phyloP scores from a whole-genome alignment of 2,113 vertebrate genomes.

The Sinocyclocheilus maitianheensis region DNA sequence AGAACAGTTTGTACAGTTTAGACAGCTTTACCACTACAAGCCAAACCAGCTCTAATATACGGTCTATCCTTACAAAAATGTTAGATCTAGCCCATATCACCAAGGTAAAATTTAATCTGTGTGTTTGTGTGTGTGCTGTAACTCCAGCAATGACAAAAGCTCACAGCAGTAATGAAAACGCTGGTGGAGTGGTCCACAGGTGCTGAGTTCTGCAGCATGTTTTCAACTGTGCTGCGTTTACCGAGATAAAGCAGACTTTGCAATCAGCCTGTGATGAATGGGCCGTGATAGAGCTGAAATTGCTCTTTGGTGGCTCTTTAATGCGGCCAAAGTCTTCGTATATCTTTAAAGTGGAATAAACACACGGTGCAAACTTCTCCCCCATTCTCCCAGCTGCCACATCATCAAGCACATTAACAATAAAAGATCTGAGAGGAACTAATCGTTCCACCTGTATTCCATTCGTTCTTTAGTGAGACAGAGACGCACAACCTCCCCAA shows the following conservation, averaged over 20 bases:
- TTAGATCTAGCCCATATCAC: constrained; percentile 24
- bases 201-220: constrained; percentile 60
- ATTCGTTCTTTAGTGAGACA: neutral
- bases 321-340: constrained; percentile 65
- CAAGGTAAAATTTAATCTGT: constrained; percentile 42
- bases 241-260: constrained; percentile 67
- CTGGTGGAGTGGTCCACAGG: constrained; percentile 52
- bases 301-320: constrained; percentile 71
- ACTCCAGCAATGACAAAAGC: constrained; percentile 18
- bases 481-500: neutral
- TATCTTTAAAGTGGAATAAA: constrained; percentile 73
- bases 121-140: constrained; percentile 25
- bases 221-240: constrained; percentile 55
- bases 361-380: constrained; percentile 37
- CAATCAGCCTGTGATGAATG: constrained; percentile 75
- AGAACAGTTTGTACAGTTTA: constrained; percentile 32
- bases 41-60: neutral
- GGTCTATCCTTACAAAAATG: constrained; percentile 18
- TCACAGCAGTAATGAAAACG: constrained; percentile 47
- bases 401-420: constrained; percentile 37
- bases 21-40: neutral
- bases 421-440: neutral
- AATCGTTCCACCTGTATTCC: neutral
- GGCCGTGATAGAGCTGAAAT: constrained; percentile 72
- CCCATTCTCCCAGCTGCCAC: constrained; percentile 58